Percentiles rank a stretch among this genome's conserved stretches.
Conservation (phyloP, 1,140 invertebrate genomes). For the Monomorium pharaonis region DNA sequence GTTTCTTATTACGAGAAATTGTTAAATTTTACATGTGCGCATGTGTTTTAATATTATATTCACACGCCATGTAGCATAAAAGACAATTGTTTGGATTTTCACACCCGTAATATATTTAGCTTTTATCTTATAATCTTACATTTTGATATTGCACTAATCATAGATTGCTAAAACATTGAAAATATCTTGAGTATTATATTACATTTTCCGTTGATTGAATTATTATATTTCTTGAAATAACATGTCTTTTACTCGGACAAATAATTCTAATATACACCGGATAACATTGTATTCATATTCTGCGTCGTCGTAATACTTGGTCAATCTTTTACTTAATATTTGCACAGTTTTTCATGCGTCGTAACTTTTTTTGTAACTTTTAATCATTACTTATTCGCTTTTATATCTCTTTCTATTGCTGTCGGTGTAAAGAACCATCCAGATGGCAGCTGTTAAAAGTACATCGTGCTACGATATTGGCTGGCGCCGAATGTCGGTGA, state of each 20-base stretch:
- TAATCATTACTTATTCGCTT: slow-evolving; percentile 26
- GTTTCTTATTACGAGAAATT: neutral
- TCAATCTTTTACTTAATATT: too few relatives aligned
- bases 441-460: slow-evolving; percentile 77
- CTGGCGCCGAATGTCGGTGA: slow-evolving; percentile 79
- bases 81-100: neutral
- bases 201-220: neutral
- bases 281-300: neutral
- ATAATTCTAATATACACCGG: neutral
- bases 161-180: neutral
- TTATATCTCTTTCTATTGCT: slow-evolving; percentile 27
- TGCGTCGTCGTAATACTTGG: neutral
- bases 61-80: neutral
- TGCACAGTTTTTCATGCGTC: neutral
- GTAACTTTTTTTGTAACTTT: slow-evolving; percentile 6
- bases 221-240: neutral
- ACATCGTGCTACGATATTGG: slow-evolving; percentile 74
- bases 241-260: neutral
- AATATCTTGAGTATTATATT: neutral
- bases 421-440: slow-evolving; percentile 52
- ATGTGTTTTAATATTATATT: neutral
- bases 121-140: neutral
- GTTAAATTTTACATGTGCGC: neutral
- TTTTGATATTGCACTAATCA: neutral
- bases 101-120: neutral